Evolutionary conservation across 2,888 invertebrate genomes (phyloP).

Genomic region (Protula sp.): DNA sequence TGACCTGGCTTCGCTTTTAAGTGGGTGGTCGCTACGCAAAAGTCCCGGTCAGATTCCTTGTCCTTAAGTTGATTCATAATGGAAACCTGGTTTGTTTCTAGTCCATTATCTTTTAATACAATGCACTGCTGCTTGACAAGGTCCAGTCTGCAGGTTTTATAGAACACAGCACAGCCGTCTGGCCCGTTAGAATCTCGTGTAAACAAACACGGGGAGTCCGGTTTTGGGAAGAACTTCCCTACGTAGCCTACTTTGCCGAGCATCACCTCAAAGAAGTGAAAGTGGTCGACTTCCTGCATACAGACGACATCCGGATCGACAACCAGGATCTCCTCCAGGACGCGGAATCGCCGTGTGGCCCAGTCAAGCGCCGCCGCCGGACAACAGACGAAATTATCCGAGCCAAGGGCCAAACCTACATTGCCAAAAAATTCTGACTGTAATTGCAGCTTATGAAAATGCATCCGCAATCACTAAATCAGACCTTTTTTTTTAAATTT

Average conservation of each 20-base stretch:
- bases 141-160: constrained; percentile 62
- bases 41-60: constrained; percentile 56
- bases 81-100: constrained; percentile 57
- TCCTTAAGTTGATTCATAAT: constrained; percentile 60
- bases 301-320: constrained; percentile 69
- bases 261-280: constrained; percentile 58
- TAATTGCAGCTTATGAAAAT: too few species aligned
- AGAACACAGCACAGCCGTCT: constrained; percentile 75
- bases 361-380: constrained; percentile 68
- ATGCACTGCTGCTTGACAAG: constrained; percentile 51
- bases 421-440: too few species aligned
- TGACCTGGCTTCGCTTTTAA: constrained; percentile 67
- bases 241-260: constrained; percentile 10
- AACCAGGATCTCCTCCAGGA: constrained; percentile 67
- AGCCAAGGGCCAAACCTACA: too few species aligned
- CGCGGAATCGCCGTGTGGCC: constrained; percentile 64
- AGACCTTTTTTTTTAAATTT: too few species aligned
- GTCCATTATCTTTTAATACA: constrained; percentile 20
- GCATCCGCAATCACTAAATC: too few species aligned
- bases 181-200: constrained; percentile 69
- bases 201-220: constrained; percentile 71
- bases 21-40: constrained; percentile 69
- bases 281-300: constrained; percentile 73
- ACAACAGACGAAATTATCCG: constrained; percentile 67
- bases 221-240: constrained; percentile 70